Evolutionary conservation across 2,888 invertebrate genomes (phyloP), one percentile per base, ranked within the genome.

Genomic region (Cybosia mesomella): DNA sequence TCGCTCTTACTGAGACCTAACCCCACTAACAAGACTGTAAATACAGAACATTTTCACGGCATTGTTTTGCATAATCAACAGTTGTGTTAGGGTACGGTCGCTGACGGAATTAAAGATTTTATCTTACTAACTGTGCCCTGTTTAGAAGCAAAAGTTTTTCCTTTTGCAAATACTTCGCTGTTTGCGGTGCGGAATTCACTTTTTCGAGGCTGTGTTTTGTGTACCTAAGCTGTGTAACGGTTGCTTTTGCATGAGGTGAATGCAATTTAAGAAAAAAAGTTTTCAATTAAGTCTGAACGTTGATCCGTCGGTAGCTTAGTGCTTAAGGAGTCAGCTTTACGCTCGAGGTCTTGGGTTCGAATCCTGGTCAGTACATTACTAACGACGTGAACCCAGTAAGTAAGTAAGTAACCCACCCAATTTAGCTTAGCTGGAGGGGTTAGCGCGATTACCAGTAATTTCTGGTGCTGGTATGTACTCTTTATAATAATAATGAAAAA

Each of bases 21-120:
- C 70, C 64, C 7, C 2, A 15, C n/a, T 69, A 69, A 66, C 64
- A 67, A 68, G 66, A 70, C 58, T 70, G 72, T 81, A 76, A 81
- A 79, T 79, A 78, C 66, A 43, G 4, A 63, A 34, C 62, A 54
- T 76, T 80, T 72, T 34, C 77, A 80, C 65, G 67, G 64, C 76
- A 76, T 83, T 81, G 85, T 85, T 87, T 83, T 82, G 81, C 85
- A 84, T 86, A 86, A 84, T 83, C 86, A 83, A 81, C 86, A 82
- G 79, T 83, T 83, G 77, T 64, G 73, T 73, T 66, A 66, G 74
- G 70, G 59, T 72, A 73, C 84, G 83, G 84, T 83, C 81, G 76
- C 80, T 71, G 81, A 70, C 76, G 80, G 76, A 85, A 84, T 86
- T 84, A 83, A 85, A 86, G 86, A 86, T 86, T 77, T 83, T 85